Base-by-base conservation (phyloP, 37 sponge, comb jelly and placozoan genomes). In the Oopsacas minuta region DNA sequence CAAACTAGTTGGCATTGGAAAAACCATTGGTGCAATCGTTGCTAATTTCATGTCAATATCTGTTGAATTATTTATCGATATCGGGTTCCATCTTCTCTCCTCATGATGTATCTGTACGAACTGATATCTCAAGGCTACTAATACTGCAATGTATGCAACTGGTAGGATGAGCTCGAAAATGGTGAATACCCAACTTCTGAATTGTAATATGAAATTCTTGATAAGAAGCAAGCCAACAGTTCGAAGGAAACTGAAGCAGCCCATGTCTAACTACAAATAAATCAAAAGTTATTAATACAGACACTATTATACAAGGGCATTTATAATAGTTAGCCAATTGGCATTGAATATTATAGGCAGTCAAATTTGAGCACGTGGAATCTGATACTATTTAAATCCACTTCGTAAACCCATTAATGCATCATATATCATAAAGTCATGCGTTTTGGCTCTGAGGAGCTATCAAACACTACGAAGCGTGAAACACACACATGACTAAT, bases 171-270 rank as follows among this genome's bases (percentile, higher is more conserved):
- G 20, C 75, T 61, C 75, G 22, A 61, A 61, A 5, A 61, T 3
- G 1, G 75, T 61, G 75, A 61, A 61, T 32, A 61, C 75, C 75
- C 75, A 61, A 61, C 75, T 61, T n/a, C 75, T 61, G 75, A 61
- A 61, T 61, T 61, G 75, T 61, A 61, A 34, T 3, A 61, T 10
- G 30, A 61, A 61, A n/a, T 61, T 61, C 75, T 61, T 61, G 75
- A 12, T 5, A 12, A 61, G 75, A 10, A 61, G 30, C 30, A 61
- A n/a, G 20, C 75, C 75, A 7, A 61, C 22, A n/a, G 75, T 61
- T 20, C 75, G 75, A 5, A 25, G 28, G 30, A 25, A 61, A 61
- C 75, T 61, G 75, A 25, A 61, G 22, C 75, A 61, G 28, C 75
- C 75, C 75, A 61, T 61, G 22, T 61, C 28, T 34, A n/a, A n/a